Conservation (phyloP, 2,797 vertebrate genomes). For the Leptoclinus maculatus region DNA sequence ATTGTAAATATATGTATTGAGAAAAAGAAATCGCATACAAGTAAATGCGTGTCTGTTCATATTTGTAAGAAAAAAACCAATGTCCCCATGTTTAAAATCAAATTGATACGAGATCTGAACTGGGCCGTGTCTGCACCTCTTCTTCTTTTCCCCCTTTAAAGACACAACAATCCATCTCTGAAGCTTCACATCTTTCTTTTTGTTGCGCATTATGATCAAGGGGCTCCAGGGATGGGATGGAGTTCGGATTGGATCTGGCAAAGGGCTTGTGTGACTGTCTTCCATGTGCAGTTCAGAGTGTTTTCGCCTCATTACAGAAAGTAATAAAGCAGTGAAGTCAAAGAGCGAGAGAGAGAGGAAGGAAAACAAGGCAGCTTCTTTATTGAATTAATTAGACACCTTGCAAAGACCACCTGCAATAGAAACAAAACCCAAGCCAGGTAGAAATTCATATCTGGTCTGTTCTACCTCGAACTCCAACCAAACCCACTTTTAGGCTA, state of each 20-base stretch:
- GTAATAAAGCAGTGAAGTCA: slow-evolving; percentile 88
- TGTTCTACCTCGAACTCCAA: slow-evolving; percentile 51
- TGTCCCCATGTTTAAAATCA: neutral
- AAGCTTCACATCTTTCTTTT: slow-evolving; percentile 34
- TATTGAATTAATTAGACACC: slow-evolving; percentile 84
- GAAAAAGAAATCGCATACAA: neutral
- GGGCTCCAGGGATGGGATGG: slow-evolving; percentile 53
- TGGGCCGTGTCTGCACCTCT: neutral
- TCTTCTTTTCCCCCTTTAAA: neutral
- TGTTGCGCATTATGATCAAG: slow-evolving; percentile 66
- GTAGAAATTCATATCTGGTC: slow-evolving; percentile 59
- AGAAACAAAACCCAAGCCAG: slow-evolving; percentile 72
- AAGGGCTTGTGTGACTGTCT: slow-evolving; percentile 61
- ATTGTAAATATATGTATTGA: neutral
- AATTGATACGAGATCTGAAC: neutral
- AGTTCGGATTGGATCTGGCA: slow-evolving; percentile 61
- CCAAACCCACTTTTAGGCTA: slow-evolving; percentile 61
- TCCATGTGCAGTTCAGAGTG: slow-evolving; percentile 78
- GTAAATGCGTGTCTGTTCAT: neutral
- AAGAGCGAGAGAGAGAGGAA: slow-evolving; percentile 70
- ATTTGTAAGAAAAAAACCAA: slow-evolving; percentile 1
- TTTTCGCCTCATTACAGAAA: slow-evolving; percentile 86
- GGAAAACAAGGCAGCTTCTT: slow-evolving; percentile 79
- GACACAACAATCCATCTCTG: slow-evolving; percentile 45
- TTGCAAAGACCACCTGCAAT: slow-evolving; percentile 84